These are phyloP conservation scores for Chalcis sispes DNA, from an alignment of 2,888 invertebrate species.

Conservation along the genomic window DNA sequence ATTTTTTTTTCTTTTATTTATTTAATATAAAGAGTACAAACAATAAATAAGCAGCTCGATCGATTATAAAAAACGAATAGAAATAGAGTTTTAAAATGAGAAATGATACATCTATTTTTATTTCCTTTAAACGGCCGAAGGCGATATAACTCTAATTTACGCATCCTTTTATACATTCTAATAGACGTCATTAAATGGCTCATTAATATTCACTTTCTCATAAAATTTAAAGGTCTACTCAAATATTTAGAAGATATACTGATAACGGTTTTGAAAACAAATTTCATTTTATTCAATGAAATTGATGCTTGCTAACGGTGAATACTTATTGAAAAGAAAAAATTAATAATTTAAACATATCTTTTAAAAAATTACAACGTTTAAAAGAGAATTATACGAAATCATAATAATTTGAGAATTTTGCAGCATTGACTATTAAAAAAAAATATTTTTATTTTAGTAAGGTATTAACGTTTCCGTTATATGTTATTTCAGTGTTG, in stretches of 20 bases:
- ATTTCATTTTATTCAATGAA: neutral
- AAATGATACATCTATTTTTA: conserved; percentile 9
- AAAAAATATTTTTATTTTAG: conserved; percentile 5
- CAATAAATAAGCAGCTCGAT: neutral
- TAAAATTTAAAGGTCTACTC: neutral
- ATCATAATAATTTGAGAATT: too few relatives aligned
- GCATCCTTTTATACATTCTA: neutral
- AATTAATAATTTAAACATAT: too few relatives aligned
- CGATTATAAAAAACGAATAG: conserved; percentile 22
- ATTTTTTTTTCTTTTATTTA: neutral
- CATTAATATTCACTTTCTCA: neutral
- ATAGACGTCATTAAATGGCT: neutral
- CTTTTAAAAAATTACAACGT: too few relatives aligned
- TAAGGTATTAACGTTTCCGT: conserved; percentile 20
- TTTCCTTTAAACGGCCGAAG: neutral
- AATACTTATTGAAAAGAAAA: too few relatives aligned
- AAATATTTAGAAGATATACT: neutral
- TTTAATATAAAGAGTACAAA: neutral
- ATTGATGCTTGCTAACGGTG: neutral
- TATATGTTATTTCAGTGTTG: conserved; percentile 23
- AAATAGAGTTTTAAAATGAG: neutral
- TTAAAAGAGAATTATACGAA: too few relatives aligned
- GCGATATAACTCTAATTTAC: conserved; percentile 11
- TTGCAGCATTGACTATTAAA: neutral
- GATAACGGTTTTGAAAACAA: neutral